phyloP scores from a whole-genome alignment of 1,140 invertebrate species.

The Hypothenemus hampei region DNA sequence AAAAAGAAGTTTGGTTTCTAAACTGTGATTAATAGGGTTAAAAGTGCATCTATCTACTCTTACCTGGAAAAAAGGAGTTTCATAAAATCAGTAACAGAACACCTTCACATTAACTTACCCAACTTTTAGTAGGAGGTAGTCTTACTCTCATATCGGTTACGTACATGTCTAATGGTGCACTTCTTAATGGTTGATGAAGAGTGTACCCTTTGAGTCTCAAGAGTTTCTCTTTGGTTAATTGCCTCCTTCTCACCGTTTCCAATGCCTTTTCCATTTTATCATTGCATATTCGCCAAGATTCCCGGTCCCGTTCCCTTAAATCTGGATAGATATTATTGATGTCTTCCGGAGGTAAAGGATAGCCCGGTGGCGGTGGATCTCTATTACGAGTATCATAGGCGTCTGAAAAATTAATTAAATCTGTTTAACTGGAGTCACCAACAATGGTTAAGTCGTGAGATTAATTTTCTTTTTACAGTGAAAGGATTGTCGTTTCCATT shows the following conservation, averaged over 20 bases:
- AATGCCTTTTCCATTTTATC: slow-evolving; percentile 52
- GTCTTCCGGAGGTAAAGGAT: not conserved
- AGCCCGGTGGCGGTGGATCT: not conserved
- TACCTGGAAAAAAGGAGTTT: slow-evolving; percentile 48
- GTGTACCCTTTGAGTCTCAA: slow-evolving; percentile 60
- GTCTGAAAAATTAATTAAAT: too few relatives aligned
- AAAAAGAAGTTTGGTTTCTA: slow-evolving; percentile 70
- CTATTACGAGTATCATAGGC: too few relatives aligned
- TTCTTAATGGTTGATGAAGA: slow-evolving; percentile 55
- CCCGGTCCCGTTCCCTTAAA: slow-evolving; percentile 8
- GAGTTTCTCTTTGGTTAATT: slow-evolving; percentile 51
- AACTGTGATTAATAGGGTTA: slow-evolving; percentile 65
- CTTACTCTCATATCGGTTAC: slow-evolving; percentile 60
- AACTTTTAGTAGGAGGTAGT: slow-evolving; percentile 55
- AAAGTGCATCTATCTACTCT: slow-evolving; percentile 65
- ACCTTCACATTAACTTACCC: slow-evolving; percentile 48
- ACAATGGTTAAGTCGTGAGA: too few relatives aligned
- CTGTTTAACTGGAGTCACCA: too few relatives aligned
- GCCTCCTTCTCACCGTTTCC: slow-evolving; percentile 51
- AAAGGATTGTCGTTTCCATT: slow-evolving; percentile 11
- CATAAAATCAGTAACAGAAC: not conserved
- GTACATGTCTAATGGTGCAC: slow-evolving; percentile 59
- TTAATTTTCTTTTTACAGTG: not conserved
- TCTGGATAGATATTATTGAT: slow-evolving; percentile 5
- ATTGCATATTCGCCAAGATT: slow-evolving; percentile 43